Conservation (phyloP, 2,888 invertebrate species). For the Corbicula japonica region DNA sequence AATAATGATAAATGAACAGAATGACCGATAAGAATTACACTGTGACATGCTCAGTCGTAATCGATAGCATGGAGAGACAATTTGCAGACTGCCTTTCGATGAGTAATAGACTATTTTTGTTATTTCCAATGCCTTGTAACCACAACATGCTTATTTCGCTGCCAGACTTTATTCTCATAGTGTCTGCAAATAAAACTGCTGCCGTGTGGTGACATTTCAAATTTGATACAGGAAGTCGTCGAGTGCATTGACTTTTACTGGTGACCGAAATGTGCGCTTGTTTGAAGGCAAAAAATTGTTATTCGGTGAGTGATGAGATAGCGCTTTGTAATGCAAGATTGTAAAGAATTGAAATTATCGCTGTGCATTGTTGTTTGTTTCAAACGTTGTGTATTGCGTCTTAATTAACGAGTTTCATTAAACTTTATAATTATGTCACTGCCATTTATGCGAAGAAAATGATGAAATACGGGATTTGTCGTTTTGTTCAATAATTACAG, state of each 20-base stretch:
- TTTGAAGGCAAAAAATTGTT: not conserved
- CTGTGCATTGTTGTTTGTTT: no score
- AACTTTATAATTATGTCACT: no score
- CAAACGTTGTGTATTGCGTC: no score
- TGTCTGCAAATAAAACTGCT: not conserved
- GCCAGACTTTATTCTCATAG: not conserved
- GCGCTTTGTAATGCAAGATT: no score
- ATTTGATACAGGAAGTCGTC: not conserved
- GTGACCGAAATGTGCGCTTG: not conserved
- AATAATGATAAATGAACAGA: not conserved
- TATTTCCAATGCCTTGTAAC: not conserved
- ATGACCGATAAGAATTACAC: not conserved
- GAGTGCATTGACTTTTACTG: no score
- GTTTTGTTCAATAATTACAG: no score
- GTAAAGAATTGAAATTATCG: no score
- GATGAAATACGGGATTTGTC: no score
- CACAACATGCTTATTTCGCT: not conserved
- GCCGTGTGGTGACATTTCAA: not conserved
- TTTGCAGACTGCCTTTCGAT: not conserved
- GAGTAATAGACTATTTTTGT: constrained; percentile 24
- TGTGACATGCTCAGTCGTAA: not conserved
- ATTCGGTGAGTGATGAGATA: no score
- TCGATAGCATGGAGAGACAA: not conserved
- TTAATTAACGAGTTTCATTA: no score
- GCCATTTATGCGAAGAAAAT: no score